These are phyloP conservation scores for Enteromius treurensis DNA, from an alignment of 2,797 vertebrate genomes.

Conservation along the genomic window DNA sequence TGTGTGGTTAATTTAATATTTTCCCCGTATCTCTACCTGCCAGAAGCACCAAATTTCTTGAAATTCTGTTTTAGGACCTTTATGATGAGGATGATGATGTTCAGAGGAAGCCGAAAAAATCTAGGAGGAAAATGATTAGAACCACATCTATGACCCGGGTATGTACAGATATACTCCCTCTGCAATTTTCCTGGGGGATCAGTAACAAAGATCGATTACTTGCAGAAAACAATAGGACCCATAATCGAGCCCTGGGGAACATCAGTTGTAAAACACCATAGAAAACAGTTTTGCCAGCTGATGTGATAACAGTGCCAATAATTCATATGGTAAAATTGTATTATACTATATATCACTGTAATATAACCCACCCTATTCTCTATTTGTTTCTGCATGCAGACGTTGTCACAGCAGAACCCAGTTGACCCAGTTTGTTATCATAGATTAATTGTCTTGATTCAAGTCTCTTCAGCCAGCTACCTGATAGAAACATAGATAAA, in stretches of 20 bases:
- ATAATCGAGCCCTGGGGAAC: conserved; percentile 11
- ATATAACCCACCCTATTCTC: background rate
- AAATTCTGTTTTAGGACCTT: conserved; percentile 75
- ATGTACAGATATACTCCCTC: conserved; percentile 13
- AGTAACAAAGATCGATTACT: background rate
- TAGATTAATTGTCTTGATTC: background rate
- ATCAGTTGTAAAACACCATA: background rate
- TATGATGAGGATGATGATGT: conserved; percentile 86
- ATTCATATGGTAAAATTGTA: background rate
- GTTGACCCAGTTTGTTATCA: background rate
- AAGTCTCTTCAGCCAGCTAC: background rate
- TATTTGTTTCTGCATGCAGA: background rate
- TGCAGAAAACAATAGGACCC: background rate
- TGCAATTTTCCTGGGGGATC: background rate
- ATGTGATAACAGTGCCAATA: background rate
- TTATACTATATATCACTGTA: background rate
- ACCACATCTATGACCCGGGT: conserved; percentile 86
- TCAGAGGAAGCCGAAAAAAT: conserved; percentile 81
- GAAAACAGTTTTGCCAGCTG: background rate
- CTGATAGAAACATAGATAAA: conserved; percentile 18
- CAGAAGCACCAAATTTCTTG: background rate
- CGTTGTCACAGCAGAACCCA: background rate
- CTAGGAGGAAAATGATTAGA: conserved; percentile 83
- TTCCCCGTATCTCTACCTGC: background rate
- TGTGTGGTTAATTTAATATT: background rate